Conservation (phyloP, 2,113 vertebrate genomes). For the Picathartes gymnocephalus region DNA sequence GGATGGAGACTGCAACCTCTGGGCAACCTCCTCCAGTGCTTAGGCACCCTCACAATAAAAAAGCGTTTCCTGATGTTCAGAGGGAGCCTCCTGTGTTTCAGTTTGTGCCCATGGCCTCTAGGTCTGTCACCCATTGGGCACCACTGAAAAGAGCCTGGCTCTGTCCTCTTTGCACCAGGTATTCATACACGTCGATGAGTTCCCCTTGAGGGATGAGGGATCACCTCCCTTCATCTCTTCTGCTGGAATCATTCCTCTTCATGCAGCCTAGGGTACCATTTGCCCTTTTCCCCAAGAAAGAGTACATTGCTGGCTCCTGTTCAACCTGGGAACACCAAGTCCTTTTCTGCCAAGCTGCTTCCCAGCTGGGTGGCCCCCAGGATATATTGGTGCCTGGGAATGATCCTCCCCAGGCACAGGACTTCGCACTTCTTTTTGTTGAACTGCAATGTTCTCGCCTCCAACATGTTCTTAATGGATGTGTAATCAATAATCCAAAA, state of each 20-base stretch:
- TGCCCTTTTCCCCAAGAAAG: background rate
- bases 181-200: background rate
- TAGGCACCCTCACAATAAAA: background rate
- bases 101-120: background rate
- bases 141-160: background rate
- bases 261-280: background rate
- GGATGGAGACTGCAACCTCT: background rate
- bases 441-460: background rate
- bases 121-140: background rate
- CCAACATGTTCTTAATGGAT: background rate
- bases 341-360: background rate
- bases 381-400: background rate
- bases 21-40: background rate
- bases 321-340: background rate
- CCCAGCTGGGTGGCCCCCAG: background rate
- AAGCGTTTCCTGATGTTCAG: background rate
- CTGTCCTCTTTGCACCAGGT: background rate
- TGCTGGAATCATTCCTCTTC: background rate
- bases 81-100: background rate
- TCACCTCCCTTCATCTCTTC: background rate
- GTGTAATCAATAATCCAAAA: background rate
- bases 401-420: background rate
- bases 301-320: background rate
- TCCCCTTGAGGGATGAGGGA: background rate
- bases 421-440: background rate